These are phyloP conservation scores for Arizona elegans DNA, from an alignment of 2,113 vertebrate genomes.

Conservation along the genomic window DNA sequence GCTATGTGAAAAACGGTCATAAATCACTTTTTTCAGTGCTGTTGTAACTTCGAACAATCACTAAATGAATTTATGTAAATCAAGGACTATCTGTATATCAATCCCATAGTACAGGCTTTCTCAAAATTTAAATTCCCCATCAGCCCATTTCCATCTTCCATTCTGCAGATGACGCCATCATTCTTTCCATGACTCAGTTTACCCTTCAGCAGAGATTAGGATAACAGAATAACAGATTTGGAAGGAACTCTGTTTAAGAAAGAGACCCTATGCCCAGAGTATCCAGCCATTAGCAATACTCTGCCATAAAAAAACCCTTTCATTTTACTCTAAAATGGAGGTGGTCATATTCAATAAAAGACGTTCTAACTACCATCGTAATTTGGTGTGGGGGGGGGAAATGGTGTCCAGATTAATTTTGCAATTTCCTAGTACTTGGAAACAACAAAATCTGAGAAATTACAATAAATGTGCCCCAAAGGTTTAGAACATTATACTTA, in stretches of 20 bases:
- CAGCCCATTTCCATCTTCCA: not conserved
- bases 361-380: not conserved
- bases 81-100: not conserved
- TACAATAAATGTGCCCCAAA: not conserved
- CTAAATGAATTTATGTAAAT: not conserved
- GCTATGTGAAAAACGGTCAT: not conserved
- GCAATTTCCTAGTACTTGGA: not conserved
- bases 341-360: not conserved
- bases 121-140: not conserved
- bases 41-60: not conserved
- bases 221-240: not conserved
- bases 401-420: not conserved
- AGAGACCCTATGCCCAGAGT: not conserved
- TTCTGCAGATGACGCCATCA: not conserved
- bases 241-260: not conserved
- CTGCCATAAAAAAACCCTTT: not conserved
- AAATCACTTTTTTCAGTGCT: not conserved
- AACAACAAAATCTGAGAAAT: not conserved
- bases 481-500: not conserved
- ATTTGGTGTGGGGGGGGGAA: not conserved
- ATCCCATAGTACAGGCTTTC: not conserved
- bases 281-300: not conserved
- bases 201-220: not conserved
- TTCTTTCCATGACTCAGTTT: not conserved
- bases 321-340: not conserved